Evolutionary conservation across 1,140 invertebrate species (phyloP).

Genomic region (Drosophila equinoxialis): DNA sequence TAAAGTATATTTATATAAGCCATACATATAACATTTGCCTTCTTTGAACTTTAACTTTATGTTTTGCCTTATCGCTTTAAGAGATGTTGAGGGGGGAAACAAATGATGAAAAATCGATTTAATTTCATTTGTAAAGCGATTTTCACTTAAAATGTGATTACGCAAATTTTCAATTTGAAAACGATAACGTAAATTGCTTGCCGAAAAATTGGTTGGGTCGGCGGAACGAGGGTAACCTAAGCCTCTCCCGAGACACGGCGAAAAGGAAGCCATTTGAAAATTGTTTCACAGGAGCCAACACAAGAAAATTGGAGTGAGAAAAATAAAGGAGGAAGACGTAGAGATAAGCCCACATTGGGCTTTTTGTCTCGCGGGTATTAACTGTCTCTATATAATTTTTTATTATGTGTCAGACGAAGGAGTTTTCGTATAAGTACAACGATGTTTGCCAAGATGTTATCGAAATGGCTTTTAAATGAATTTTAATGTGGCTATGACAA

Average conservation of each 20-base stretch:
- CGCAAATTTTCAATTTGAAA: slow-evolving; percentile 80
- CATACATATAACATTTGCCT: slow-evolving; percentile 36
- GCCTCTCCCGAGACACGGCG: background rate
- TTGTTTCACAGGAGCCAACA: slow-evolving; percentile 33
- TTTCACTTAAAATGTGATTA: slow-evolving; percentile 80
- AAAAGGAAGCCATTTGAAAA: slow-evolving; percentile 52
- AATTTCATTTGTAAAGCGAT: slow-evolving; percentile 76
- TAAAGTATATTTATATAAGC: slow-evolving; percentile 60
- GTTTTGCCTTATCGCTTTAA: slow-evolving; percentile 40
- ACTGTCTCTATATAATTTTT: slow-evolving; percentile 50
- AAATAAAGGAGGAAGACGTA: slow-evolving; percentile 20
- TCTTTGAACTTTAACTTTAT: background rate
- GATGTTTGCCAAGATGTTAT: slow-evolving; percentile 19
- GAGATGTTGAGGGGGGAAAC: slow-evolving; percentile 12
- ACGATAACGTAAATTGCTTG: slow-evolving; percentile 74
- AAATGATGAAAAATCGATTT: slow-evolving; percentile 66
- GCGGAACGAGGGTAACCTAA: slow-evolving; percentile 1
- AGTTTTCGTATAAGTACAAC: background rate
- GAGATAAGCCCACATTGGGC: slow-evolving; percentile 14
- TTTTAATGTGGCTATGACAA: slow-evolving; percentile 19
- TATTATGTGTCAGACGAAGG: slow-evolving; percentile 33
- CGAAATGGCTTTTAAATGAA: slow-evolving; percentile 25
- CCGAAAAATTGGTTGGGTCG: slow-evolving; percentile 23
- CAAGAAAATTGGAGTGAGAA: slow-evolving; percentile 8
- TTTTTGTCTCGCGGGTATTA: slow-evolving; percentile 62